phyloP scores from a whole-genome alignment of 2,113 vertebrate genomes.

The Nettapus auritus region DNA sequence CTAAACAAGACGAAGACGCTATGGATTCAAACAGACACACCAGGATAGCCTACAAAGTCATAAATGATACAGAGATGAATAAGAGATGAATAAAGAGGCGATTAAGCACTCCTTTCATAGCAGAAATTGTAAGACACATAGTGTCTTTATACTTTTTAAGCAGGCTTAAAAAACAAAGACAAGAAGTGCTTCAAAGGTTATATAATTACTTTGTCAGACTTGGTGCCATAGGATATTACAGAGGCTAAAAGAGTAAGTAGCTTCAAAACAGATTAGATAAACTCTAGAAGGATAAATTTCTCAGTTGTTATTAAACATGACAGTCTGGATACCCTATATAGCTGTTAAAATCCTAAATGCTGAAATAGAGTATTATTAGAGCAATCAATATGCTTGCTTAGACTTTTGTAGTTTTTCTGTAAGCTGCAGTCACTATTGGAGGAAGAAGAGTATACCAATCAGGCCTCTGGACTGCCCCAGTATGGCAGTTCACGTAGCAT shows the following conservation, averaged over 20 bases:
- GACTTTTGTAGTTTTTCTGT: not conserved
- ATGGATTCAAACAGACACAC: not conserved
- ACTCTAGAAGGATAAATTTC: not conserved
- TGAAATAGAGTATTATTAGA: not conserved
- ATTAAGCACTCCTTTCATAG: not conserved
- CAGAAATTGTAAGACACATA: not conserved
- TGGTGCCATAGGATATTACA: not conserved
- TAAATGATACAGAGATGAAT: not conserved
- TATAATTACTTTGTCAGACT: constrained; percentile 17
- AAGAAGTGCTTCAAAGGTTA: not conserved
- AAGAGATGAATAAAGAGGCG: not conserved
- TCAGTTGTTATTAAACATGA: constrained; percentile 8
- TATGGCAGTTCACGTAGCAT: not conserved
- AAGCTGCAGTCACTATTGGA: not conserved
- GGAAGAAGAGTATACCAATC: not conserved
- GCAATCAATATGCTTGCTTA: not conserved
- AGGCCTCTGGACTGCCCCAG: not conserved
- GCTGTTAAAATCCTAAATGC: not conserved
- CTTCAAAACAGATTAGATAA: constrained; percentile 19
- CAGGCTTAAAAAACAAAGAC: not conserved
- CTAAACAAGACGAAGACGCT: not conserved
- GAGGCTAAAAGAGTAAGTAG: not conserved
- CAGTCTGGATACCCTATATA: not conserved
- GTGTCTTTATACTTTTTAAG: not conserved
- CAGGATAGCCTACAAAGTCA: not conserved